Percentiles rank a stretch among this genome's conserved stretches.
Conservation (phyloP, 2,113 vertebrate genomes). For the Seriola aureovittata region DNA sequence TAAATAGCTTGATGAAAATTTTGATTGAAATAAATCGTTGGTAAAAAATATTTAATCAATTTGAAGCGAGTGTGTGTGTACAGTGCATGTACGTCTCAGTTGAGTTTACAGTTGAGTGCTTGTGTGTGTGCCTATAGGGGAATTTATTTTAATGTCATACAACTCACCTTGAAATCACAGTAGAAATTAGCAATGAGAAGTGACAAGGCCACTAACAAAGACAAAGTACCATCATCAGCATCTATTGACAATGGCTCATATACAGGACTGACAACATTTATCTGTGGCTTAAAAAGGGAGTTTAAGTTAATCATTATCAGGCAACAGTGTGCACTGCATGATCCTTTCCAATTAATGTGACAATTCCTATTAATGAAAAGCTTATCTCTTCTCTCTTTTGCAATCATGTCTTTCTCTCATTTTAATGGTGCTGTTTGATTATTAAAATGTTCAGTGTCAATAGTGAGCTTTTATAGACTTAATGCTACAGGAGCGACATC, state of each 20-base stretch:
- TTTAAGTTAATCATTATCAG: slow-evolving; percentile 14
- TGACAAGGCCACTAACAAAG: slow-evolving; percentile 15
- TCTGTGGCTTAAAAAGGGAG: not conserved
- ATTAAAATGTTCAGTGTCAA: not conserved
- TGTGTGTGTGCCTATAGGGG: not conserved
- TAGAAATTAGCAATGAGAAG: not conserved
- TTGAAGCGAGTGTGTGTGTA: too few species aligned
- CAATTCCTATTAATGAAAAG: not conserved
- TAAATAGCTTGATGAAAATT: not conserved
- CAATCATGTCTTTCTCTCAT: not conserved
- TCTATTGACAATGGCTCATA: slow-evolving; percentile 1
- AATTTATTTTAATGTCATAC: not conserved
- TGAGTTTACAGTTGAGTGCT: too few species aligned
- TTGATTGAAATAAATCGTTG: too few species aligned
- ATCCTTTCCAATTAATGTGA: not conserved
- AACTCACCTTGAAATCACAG: not conserved
- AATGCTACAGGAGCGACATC: not conserved
- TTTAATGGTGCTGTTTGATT: not conserved
- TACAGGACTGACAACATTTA: not conserved
- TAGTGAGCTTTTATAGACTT: not conserved
- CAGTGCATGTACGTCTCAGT: too few species aligned
- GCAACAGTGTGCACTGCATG: not conserved
- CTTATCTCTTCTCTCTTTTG: not conserved
- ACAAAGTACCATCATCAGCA: slow-evolving; percentile 1
- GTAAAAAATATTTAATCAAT: too few species aligned